A percentile compares a stretch with the other conserved stretches of the same genome.
phyloP scores from a whole-genome alignment of 2,113 vertebrate genomes.

The Stictonetta naevosa region DNA sequence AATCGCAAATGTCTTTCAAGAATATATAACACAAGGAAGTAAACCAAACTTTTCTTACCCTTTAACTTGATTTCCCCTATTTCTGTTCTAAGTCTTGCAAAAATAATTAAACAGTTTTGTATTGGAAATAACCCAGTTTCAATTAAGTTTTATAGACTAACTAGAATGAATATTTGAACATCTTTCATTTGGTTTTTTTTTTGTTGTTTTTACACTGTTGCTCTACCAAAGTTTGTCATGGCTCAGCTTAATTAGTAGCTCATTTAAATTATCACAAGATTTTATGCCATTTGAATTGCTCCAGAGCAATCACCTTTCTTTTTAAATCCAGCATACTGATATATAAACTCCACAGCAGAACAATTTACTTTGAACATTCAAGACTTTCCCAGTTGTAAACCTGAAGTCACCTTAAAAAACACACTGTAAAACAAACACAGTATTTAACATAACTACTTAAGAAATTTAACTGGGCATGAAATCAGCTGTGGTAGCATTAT shows the following conservation, averaged over 20 bases:
- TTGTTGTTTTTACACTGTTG: background rate
- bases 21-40: background rate
- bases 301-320: background rate
- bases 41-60: background rate
- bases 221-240: background rate
- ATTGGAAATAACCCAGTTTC: background rate
- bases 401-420: constrained; percentile 32
- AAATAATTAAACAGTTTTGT: background rate
- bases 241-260: background rate
- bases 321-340: background rate
- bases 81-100: background rate
- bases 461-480: constrained; percentile 8
- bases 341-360: background rate
- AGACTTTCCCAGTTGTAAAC: constrained; percentile 46
- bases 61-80: too few species aligned
- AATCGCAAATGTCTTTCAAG: background rate
- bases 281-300: background rate
- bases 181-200: background rate
- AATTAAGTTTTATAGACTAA: background rate
- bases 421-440: constrained; percentile 19
- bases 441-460: constrained; percentile 9
- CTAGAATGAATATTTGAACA: background rate
- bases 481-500: background rate
- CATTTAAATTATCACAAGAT: background rate
- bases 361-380: background rate